phyloP scores from a whole-genome alignment of 1,140 invertebrate genomes.

The Penaeus japonicus region DNA sequence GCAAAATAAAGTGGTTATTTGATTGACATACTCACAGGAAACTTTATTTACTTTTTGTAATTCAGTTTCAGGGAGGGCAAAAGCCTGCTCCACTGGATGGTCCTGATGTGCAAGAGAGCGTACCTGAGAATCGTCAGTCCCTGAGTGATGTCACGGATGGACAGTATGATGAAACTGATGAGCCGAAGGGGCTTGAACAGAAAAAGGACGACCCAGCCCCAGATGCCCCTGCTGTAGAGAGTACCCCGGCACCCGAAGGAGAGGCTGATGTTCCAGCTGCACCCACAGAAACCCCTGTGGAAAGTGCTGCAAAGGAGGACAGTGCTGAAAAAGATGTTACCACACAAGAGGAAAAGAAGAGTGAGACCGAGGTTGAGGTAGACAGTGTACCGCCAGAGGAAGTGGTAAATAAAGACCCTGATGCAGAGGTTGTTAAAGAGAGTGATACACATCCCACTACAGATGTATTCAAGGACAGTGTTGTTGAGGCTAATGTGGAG shows the following conservation, averaged over 20 bases:
- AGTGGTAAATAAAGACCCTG: background rate
- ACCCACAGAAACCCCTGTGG: background rate
- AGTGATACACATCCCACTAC: background rate
- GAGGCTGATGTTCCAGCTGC: background rate
- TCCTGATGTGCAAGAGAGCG: slow-evolving; percentile 20
- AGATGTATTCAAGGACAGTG: too few species aligned
- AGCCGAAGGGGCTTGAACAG: background rate
- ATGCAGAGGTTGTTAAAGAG: slow-evolving; percentile 12
- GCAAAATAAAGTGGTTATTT: background rate
- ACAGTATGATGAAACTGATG: background rate
- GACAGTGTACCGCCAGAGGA: background rate
- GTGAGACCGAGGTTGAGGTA: background rate
- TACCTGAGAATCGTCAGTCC: slow-evolving; percentile 22
- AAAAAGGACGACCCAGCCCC: background rate
- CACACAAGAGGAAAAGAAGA: background rate
- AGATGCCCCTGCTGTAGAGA: background rate
- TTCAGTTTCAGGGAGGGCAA: slow-evolving; percentile 14
- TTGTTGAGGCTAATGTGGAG: background rate
- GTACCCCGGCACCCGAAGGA: background rate
- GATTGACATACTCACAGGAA: background rate
- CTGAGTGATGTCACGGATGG: background rate
- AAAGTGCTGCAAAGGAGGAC: background rate
- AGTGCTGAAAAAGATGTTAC: background rate
- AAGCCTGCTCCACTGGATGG: slow-evolving; percentile 39
- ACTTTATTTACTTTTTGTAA: background rate